Conservation (phyloP, 2,797 vertebrate species). For the Notoglanidium macrostoma region DNA sequence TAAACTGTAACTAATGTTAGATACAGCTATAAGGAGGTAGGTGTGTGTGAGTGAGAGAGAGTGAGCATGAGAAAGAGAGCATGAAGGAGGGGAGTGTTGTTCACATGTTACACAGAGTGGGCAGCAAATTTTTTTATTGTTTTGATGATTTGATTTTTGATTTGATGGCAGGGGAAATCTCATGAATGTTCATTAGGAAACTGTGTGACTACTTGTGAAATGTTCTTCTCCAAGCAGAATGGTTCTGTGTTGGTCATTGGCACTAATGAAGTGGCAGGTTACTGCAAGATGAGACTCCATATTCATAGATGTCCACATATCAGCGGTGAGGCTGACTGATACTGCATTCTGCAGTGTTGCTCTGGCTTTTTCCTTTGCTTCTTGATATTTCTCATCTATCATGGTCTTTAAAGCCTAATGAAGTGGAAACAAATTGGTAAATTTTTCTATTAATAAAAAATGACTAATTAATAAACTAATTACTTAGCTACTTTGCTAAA, state of each 20-base stretch:
- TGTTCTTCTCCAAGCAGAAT: background rate
- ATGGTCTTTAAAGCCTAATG: slow-evolving; percentile 23
- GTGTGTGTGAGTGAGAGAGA: no score
- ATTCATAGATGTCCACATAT: slow-evolving; percentile 27
- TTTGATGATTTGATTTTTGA: no score
- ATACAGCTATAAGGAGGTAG: background rate
- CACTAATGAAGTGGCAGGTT: slow-evolving; percentile 22
- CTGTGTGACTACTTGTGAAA: background rate
- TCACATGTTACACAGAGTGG: no score
- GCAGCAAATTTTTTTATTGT: no score
- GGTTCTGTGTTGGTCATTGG: background rate
- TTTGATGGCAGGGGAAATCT: no score
- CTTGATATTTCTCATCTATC: background rate
- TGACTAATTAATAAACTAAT: background rate
- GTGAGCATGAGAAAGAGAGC: no score
- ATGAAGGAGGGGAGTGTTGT: no score
- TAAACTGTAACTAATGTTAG: background rate
- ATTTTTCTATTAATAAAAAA: background rate
- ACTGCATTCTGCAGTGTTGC: background rate
- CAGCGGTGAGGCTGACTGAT: background rate
- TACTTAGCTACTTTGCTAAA: background rate
- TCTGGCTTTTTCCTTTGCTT: background rate
- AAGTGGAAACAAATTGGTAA: background rate
- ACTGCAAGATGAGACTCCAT: slow-evolving; percentile 30
- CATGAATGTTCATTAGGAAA: no score